A percentile compares a stretch with the other conserved stretches of the same genome.
phyloP scores from a whole-genome alignment of 1,140 invertebrate species.

The Listronotus bonariensis region DNA sequence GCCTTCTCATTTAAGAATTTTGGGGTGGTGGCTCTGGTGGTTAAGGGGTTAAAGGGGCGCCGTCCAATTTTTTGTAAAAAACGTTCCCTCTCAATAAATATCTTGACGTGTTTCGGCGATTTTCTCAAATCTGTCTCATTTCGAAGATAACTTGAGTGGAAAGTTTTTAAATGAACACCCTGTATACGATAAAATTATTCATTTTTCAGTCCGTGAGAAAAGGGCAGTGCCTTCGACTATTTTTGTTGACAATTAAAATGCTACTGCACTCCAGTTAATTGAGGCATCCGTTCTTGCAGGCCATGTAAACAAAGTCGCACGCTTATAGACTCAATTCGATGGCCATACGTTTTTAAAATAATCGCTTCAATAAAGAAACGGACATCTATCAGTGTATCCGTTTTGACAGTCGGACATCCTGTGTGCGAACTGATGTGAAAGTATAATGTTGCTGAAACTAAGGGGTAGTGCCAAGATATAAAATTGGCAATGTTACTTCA shows the following conservation, averaged over 20 bases:
- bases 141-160: no score
- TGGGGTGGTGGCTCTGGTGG: no score
- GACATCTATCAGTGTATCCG: constrained; percentile 3
- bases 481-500: no score
- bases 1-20: no score
- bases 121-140: no score
- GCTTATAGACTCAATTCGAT: constrained; percentile 27
- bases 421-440: constrained; percentile 6
- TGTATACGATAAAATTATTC: constrained; percentile 2
- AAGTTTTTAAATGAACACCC: no score
- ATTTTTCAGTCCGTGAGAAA: constrained; percentile 12
- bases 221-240: background rate
- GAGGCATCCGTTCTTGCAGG: constrained; percentile 35
- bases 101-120: no score
- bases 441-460: background rate
- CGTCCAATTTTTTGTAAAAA: no score
- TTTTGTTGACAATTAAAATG: constrained; percentile 23
- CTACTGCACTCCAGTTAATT: constrained; percentile 37
- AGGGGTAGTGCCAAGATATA: background rate
- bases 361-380: constrained; percentile 19
- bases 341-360: constrained; percentile 19
- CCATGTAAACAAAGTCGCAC: constrained; percentile 33
- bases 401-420: constrained; percentile 15
- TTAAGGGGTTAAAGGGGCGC: no score
- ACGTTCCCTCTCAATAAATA: no score